Conservation (phyloP, 2,888 invertebrate genomes). For the Trachelus troglodyta region DNA sequence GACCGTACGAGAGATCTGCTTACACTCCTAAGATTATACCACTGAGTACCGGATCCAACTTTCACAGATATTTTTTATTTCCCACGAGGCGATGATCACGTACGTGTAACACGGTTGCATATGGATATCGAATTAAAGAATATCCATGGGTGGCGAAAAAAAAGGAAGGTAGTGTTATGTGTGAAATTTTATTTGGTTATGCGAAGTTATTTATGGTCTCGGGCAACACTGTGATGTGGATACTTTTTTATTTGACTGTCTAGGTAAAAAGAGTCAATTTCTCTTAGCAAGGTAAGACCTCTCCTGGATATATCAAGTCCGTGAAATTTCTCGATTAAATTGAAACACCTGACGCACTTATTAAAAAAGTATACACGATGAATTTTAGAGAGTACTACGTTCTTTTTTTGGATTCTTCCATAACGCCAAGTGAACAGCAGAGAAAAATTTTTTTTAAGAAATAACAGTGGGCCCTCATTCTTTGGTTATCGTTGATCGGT, state of each 20-base stretch:
- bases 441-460: not conserved
- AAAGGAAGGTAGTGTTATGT: not conserved
- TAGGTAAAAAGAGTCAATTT: not conserved
- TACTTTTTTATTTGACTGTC: not conserved
- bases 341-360: not conserved
- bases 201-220: not conserved
- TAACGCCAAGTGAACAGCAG: not conserved
- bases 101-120: not conserved
- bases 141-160: not conserved
- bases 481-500: not conserved
- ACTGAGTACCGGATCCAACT: not conserved
- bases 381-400: not conserved
- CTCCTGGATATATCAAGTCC: not conserved
- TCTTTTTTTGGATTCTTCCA: not conserved
- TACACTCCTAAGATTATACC: not conserved
- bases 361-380: not conserved
- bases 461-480: not conserved
- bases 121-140: not conserved
- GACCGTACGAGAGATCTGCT: not conserved
- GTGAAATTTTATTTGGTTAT: not conserved
- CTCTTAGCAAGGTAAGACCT: not conserved
- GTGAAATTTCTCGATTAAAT: not conserved
- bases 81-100: not conserved
- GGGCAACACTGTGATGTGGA: not conserved
- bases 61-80: not conserved